Evolutionary conservation across 2,888 invertebrate genomes (phyloP), one percentile per base, ranked within the genome.

Genomic region (Philereme vetulata): DNA sequence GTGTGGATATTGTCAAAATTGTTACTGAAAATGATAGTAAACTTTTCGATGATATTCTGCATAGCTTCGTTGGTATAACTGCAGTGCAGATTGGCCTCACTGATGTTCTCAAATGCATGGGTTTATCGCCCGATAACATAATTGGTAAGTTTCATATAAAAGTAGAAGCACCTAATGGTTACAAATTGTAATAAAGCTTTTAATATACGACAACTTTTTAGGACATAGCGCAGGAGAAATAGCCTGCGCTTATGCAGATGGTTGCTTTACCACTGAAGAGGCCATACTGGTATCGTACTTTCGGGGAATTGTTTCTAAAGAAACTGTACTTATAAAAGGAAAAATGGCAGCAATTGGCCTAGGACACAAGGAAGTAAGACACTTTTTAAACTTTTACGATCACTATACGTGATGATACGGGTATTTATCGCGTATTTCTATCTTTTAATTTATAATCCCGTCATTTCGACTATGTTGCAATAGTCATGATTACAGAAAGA

Each of bases 311-410:
- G 94, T 95, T 0, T 95, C 95, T 42, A 70, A 94, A 33, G 94
- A 96, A 66, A 93, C 94, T 0, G 88, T 93, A 10, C 88, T 95
- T 52, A 93, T 95, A 10, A 83, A 78, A 21, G 97, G 97, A 35
- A 95, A 95, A 33, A 98, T 98, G 98, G 97, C 97, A 32, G 97
- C 97, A 8, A 93, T 97, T 21, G 97, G 96, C 6, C 73, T 94
- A n/a, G 92, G 94, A 0, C 93, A 90, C 65, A 81, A 88, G 32
- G 78, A 91, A 1, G 89, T 94, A 64, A 51, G 10, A 43, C 21
- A 50, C 7, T 32, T 21, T 21, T 21, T 21, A 21, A 1, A 21
- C 21, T 21, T 21, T 21, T 21, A 2, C 21, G 21, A 21, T 21
- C 21, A 21, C 21, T 21, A 21, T 21, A n/a, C n/a, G n/a, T n/a